Evolutionary conservation across 2,797 vertebrate genomes (phyloP), one percentile per base, ranked within the genome.

Genomic region (Caiman crocodilus): DNA sequence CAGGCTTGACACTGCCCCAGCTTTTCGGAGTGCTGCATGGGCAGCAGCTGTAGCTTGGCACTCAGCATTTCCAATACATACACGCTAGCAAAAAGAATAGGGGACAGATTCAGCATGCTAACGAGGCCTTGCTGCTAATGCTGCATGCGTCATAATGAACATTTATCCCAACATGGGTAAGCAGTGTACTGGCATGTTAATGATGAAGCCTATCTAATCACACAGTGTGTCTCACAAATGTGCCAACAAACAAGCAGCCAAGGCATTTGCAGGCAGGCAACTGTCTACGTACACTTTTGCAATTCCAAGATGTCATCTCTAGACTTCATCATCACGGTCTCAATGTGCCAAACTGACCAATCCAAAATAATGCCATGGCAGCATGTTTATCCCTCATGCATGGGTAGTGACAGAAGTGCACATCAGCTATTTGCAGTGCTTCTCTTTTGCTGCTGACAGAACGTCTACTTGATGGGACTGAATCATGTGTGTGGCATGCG

Each of bases 1-100:
- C 1, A 7, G 67, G 63, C 80, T 90, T 94, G 80, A 56, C 69
- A 82, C 42, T n/a, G 60, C 69, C 82, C 71, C 57, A 57, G 83
- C 59, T 90, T 81, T 81, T 6, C 90, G 75, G 1, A 73, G 12
- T 25, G 60, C 0, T 56, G 71, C 59, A 79, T 85, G 65, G 35
- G 77, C 79, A 93, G 59, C 65, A 94, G 35, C 79, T 74, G 84
- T 73, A 87, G 75, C 81, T 56, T 56, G 65, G 82, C 79, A 73
- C 50, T 90, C 76, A 42, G 23, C 14, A 76, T 69, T 74, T 94
- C 65, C 28, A 74, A 76, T 17, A 76, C 1, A 56, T 3, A 67
- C 56, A 50, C 90, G 64, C 20, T 79, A 11, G 59, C 4, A 84
- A 69, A 50, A 32, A 21, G 32, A 11, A 20, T n/a, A 18, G 10